phyloP scores from a whole-genome alignment of 1,140 invertebrate species.

The Drosophila leontia region DNA sequence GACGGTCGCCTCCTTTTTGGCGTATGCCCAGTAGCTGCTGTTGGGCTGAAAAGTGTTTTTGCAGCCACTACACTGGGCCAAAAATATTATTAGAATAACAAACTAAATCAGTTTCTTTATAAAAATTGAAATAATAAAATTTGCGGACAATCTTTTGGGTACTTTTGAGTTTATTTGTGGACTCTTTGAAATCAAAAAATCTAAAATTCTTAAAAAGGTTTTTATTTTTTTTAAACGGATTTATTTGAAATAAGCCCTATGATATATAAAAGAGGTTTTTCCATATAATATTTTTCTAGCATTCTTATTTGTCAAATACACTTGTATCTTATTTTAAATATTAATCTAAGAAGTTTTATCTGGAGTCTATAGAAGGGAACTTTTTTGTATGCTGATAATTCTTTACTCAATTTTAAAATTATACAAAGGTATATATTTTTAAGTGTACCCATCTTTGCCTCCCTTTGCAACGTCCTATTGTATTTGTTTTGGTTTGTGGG shows the following conservation, averaged over 20 bases:
- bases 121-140: neutral
- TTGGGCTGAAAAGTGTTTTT: conserved; percentile 47
- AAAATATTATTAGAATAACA: neutral
- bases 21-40: conserved; percentile 72
- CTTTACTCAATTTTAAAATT: too few species aligned
- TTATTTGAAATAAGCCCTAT: neutral
- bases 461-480: conserved; percentile 20
- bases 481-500: conserved; percentile 62
- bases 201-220: too few species aligned
- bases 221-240: neutral
- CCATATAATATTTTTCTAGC: neutral
- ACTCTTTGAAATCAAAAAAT: neutral
- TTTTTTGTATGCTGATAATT: neutral
- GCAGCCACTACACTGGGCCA: conserved; percentile 18
- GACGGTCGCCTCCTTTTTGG: conserved; percentile 62
- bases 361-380: neutral
- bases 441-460: conserved; percentile 18
- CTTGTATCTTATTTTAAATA: neutral
- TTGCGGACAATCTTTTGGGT: neutral
- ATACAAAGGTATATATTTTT: neutral
- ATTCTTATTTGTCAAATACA: neutral
- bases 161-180: too few species aligned
- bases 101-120: neutral
- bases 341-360: neutral
- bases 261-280: neutral